Evolutionary conservation across 1,140 invertebrate species (phyloP).

Genomic region (Caenorhabditis brenneri): DNA sequence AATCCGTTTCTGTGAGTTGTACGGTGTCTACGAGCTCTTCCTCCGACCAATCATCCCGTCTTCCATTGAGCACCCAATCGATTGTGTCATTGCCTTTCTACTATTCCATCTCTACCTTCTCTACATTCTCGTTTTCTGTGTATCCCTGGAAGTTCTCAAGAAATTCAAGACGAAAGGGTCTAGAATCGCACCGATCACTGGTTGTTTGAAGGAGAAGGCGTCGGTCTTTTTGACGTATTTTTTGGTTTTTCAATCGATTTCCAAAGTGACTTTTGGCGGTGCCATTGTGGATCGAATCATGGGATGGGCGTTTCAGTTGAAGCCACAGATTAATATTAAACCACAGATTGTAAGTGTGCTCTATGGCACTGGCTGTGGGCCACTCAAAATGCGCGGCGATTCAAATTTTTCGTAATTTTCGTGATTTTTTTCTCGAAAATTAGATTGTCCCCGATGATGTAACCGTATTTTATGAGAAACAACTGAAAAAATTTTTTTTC

Average conservation of each 20-base stretch:
- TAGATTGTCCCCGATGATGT: no score
- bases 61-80: neutral
- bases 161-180: neutral
- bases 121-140: neutral
- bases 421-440: no score
- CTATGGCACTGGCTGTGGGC: no score
- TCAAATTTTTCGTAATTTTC: no score
- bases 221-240: neutral
- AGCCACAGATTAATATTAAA: constrained; percentile 22
- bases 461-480: no score
- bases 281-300: neutral
- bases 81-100: neutral
- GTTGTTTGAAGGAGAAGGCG: neutral
- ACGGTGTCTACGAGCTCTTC: neutral
- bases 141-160: neutral
- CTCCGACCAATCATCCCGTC: neutral
- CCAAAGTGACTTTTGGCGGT: neutral
- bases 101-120: constrained; percentile 15
- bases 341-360: constrained; percentile 33
- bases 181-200: constrained; percentile 10
- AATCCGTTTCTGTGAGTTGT: constrained; percentile 15
- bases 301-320: constrained; percentile 31
- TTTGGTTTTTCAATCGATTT: constrained; percentile 17
- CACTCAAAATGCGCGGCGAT: no score
- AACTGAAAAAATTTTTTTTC: no score